Conservation (phyloP, 1,140 invertebrate species). For the Coelopa frigida region DNA sequence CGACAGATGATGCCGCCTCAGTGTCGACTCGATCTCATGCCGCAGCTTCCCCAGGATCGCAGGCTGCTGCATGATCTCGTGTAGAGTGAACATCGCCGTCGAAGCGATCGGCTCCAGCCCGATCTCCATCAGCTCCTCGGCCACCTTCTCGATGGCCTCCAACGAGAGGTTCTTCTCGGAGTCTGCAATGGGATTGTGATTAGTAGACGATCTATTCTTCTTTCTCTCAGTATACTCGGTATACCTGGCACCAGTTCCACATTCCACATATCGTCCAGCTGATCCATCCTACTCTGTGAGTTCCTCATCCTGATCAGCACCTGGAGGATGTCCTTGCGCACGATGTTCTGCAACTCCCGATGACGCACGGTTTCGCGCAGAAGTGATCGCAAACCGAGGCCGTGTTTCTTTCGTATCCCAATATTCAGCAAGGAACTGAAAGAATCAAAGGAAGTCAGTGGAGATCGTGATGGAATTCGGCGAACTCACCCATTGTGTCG, state of each 20-base stretch:
- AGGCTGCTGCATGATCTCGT: conserved; percentile 30
- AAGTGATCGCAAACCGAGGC: conserved; percentile 26
- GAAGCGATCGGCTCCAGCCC: conserved; percentile 27
- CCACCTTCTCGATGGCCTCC: conserved; percentile 26
- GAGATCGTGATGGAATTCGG: neutral
- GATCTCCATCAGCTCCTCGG: conserved; percentile 31
- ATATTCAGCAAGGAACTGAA: neutral
- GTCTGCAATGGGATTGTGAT: conserved; percentile 15
- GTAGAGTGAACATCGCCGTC: conserved; percentile 23
- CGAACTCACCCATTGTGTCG: neutral
- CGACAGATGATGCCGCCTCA: no score
- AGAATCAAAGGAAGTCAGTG: neutral
- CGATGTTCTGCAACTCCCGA: conserved; percentile 25
- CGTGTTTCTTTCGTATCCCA: neutral
- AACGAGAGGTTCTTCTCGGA: conserved; percentile 31
- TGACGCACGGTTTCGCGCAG: conserved; percentile 22
- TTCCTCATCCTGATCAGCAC: conserved; percentile 34
- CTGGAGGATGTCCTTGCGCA: conserved; percentile 37
- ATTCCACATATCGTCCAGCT: conserved; percentile 24
- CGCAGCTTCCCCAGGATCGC: conserved; percentile 27
- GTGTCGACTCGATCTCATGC: conserved; percentile 1
- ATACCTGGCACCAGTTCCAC: neutral
- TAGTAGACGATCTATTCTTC: neutral
- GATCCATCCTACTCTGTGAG: conserved; percentile 22
- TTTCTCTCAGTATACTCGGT: neutral